Base-by-base conservation (phyloP, 2,888 invertebrate species). In the Watsonalla binaria region DNA sequence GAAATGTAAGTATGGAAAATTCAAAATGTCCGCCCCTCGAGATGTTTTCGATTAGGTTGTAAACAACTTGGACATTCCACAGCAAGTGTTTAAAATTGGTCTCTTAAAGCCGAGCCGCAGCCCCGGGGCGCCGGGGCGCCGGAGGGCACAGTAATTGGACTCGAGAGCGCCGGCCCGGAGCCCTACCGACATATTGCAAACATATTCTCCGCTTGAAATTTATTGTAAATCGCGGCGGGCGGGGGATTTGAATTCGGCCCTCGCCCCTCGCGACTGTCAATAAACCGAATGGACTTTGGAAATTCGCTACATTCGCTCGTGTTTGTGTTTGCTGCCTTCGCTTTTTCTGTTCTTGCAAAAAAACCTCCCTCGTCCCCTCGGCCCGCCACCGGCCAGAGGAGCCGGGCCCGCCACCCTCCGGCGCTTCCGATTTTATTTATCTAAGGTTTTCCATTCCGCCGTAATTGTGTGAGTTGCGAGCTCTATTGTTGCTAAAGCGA, bases 401-500 rank as follows among this genome's bases (percentile, higher is more conserved):
- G 56, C 55, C 58, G 58, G 56, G 57, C 68, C 61, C 56, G 56
- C 51, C 58, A 66, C 65, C 54, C 66, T 59, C 67, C 75, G 76
- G 75, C 80, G 76, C 82, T 84, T 85, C 86, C 84, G 81, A 86
- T 86, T 88, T 85, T 89, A 86, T 90, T 90, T 89, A 86, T 84
- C 82, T 84, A 87, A 86, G 83, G 87, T 88, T 89, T 89, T 90
- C 88, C 86, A 88, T 89, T 85, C 74, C 79, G 72, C 65, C 77
- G 90, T 89, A 88, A 87, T 87, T 88, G 88, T 85, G 86, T 85
- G 85, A 86, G 86, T 85, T 85, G 81, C 78, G 84, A 82, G 82
- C 76, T 77, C 84, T 82, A 86, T 86, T 85, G 87, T 89, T 80
- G 84, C 86, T 83, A 84, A 82, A 88, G 83, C 86, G 88, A 89